Evolutionary conservation across 2,797 vertebrate genomes (phyloP).

Genomic region (Rallus crepitans): DNA sequence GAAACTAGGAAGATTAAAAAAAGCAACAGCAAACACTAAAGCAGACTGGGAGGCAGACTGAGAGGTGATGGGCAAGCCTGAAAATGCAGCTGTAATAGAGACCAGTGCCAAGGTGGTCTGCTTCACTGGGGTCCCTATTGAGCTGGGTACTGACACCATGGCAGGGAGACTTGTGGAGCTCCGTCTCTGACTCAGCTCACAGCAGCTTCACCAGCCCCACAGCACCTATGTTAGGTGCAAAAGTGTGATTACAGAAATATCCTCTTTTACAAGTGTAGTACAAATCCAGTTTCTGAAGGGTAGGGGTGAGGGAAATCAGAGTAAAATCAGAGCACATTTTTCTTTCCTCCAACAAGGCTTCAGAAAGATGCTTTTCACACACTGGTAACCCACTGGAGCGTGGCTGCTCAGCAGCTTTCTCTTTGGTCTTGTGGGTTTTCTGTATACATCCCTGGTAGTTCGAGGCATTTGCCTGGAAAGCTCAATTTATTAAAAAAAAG

Average conservation of each 20-base stretch:
- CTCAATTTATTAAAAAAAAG: neutral
- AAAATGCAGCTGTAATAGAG: neutral
- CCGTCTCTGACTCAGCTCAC: rapidly evolving
- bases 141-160: neutral
- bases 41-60: neutral
- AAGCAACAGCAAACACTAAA: neutral
- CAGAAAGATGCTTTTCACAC: neutral
- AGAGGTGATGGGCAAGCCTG: neutral
- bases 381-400: neutral
- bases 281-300: neutral
- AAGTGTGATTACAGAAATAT: neutral
- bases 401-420: neutral
- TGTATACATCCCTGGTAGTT: neutral
- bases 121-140: neutral
- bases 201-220: neutral
- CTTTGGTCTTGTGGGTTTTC: neutral
- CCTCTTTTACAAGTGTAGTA: neutral
- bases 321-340: neutral
- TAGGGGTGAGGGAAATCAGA: neutral
- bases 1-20: neutral
- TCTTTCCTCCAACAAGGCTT: neutral
- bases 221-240: neutral
- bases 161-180: rapidly evolving
- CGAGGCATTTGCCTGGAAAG: neutral
- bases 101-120: neutral